Base-by-base conservation (phyloP, 1,140 invertebrate species). In the Drosophila pectinifera region DNA sequence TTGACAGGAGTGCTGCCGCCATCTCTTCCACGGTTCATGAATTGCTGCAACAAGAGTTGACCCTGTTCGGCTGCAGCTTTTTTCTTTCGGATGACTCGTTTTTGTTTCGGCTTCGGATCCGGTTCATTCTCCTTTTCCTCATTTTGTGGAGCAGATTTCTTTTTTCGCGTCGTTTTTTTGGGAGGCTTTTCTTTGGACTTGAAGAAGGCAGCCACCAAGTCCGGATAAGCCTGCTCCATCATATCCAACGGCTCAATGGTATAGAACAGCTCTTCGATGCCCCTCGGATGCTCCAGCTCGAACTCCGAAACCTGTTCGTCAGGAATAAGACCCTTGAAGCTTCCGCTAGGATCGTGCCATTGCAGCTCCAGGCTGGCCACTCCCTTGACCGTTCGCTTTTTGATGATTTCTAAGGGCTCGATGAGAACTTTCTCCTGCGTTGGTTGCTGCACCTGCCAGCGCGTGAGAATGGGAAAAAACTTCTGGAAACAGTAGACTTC, bases 401-500 rank as follows among this genome's bases (percentile, higher is more conserved):
- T 96, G 26, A 94, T 93, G 67, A 96, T 95, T 51, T 80, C 90
- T 26, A 93, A 74, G 0, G 94, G 94, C 48, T 90, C 28, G 1
- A 91, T 51, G 79, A 89, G 55, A 1, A 8, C 16, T 6, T 53
- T 36, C 10, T 46, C 57, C 16, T 68, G 22, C 0, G 45, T 18
- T 0, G 55, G 16, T 28, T 90, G 78, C 43, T 76, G 83, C 73
- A 74, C 92, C 53, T 92, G 95, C 95, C 95, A 96, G 46, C 96
- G 94, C 2, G 95, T 96, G 5, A 96, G 84, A 13, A 98, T 85
- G 0, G 96, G 96, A 56, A 97, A 93, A 68, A 96, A 95, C 92
- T 97, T 97, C 73, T 95, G 94, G 62, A 96, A 95, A 41, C 95
- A 94, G 86, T 97, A 97, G 22, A 95, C 93, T 83, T 95, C 94